Conservation (phyloP, 2,797 vertebrate genomes). For the Danionella dracula region DNA sequence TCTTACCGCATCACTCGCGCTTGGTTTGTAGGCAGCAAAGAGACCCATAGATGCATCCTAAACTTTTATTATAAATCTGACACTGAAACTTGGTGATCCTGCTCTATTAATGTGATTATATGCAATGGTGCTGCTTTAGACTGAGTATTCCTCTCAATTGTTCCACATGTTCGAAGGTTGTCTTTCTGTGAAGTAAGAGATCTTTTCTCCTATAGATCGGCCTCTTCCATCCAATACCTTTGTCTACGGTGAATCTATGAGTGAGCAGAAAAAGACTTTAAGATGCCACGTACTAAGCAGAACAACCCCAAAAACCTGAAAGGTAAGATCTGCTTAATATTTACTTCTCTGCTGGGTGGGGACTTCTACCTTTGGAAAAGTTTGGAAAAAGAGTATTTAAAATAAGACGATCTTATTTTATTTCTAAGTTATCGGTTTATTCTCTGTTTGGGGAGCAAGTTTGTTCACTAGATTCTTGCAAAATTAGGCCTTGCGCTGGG, state of each 20-base stretch:
- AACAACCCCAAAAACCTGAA: constrained; percentile 95
- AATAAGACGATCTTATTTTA: too few relatives aligned
- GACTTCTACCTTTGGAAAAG: background rate
- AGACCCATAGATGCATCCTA: too few relatives aligned
- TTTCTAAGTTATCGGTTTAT: too few relatives aligned
- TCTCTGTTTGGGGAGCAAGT: too few relatives aligned
- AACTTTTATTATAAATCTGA: too few relatives aligned
- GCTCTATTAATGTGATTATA: too few relatives aligned
- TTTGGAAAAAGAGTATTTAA: too few relatives aligned
- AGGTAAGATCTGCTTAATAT: constrained; percentile 69
- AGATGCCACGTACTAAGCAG: constrained; percentile 97
- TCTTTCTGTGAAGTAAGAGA: constrained; percentile 20
- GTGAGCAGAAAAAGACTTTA: constrained; percentile 55
- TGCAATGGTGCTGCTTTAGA: background rate
- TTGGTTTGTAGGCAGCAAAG: too few relatives aligned
- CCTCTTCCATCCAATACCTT: constrained; percentile 27
- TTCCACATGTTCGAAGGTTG: constrained; percentile 51
- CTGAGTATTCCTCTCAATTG: constrained; percentile 21
- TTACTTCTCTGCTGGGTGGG: background rate
- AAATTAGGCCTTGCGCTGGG: too few relatives aligned
- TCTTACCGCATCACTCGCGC: too few relatives aligned
- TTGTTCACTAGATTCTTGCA: too few relatives aligned
- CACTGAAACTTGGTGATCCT: too few relatives aligned
- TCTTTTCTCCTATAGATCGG: constrained; percentile 10
- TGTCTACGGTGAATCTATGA: constrained; percentile 65